Base-by-base conservation (phyloP, 2,888 invertebrate species). In the Nudaria mundana region DNA sequence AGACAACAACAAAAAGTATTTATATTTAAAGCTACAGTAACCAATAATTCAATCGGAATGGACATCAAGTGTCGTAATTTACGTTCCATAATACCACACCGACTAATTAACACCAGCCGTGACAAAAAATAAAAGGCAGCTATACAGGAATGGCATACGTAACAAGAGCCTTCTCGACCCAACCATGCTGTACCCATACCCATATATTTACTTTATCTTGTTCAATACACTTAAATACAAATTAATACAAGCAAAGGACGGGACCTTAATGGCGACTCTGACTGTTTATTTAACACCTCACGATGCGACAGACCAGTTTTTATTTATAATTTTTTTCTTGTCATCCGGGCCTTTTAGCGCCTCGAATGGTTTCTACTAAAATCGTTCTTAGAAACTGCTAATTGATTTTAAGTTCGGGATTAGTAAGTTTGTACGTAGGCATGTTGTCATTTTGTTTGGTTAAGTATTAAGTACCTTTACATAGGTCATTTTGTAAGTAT, bases 201-300 rank as follows among this genome's bases (percentile, higher is more conserved):
- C 81, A 79, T 85, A 86, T 87, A 86, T 87, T 87, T 79, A 78
- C 71, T 83, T 87, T 87, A 87, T 87, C 87, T 86, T 87, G 87
- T 86, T 79, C 83, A 84, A 81, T 87, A 87, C 86, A 86, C 87
- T 87, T 88, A 85, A 88, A 88, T 87, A 88, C 87, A 88, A 88
- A 88, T 88, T 88, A 88, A 88, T 88, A 87, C 87, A 87, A 80
- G 71, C 78, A 65, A 73, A 78, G 83, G 78, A 77, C 77, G 78
- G 75, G 76, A 58, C 69, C 84, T 80, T 87, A 85, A 88, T 85
- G 83, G 87, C 77, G 70, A 71, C 59, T 65, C 62, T 65, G 77
- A 73, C 76, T 88, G 86, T 88, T 87, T 88, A 87, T 86, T 87
- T 86, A 81, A 87, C 87, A 87, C 83, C 86, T 86, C 76, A 59